A percentile compares a stretch with the other conserved stretches of the same genome.
These are phyloP conservation scores for Onychomys arenicola DNA, from an alignment of 2,797 vertebrate genomes.

Conservation along the genomic window DNA sequence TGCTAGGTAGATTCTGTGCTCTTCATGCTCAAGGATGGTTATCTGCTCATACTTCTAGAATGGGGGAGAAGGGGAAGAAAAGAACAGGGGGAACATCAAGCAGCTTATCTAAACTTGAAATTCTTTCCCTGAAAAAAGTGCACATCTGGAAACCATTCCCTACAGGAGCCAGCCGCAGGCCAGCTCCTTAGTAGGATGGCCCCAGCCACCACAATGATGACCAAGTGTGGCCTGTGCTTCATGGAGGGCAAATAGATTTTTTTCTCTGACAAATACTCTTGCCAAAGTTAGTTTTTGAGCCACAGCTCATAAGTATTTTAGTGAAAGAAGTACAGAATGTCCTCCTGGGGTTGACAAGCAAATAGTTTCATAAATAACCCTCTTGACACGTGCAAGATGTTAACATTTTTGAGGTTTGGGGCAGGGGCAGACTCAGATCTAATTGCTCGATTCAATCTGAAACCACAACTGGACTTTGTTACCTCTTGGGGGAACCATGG, in stretches of 20 bases:
- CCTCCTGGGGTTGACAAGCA: constrained; percentile 84
- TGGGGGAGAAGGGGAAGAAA: neutral
- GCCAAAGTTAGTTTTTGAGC: constrained; percentile 84
- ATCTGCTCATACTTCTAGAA: neutral
- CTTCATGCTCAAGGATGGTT: neutral
- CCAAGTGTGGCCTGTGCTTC: constrained; percentile 58
- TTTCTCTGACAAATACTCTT: constrained; percentile 79
- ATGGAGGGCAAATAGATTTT: constrained; percentile 68
- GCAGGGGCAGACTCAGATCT: constrained; percentile 74
- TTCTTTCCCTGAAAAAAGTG: constrained; percentile 22
- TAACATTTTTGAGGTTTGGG: constrained; percentile 83
- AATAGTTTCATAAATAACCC: constrained; percentile 87
- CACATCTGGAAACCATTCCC: constrained; percentile 62
- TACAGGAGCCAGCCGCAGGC: neutral
- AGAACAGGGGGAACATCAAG: neutral
- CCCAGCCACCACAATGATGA: neutral
- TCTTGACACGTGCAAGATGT: constrained; percentile 84
- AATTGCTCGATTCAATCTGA: constrained; percentile 77
- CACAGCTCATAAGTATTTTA: constrained; percentile 84
- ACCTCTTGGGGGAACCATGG: constrained; percentile 1
- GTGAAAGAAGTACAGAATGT: constrained; percentile 86
- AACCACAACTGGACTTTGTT: constrained; percentile 62
- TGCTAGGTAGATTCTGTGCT: neutral
- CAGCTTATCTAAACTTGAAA: constrained; percentile 61
- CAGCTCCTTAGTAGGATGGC: neutral